phyloP scores from a whole-genome alignment of 2,113 vertebrate genomes.

The Heliornis fulica region DNA sequence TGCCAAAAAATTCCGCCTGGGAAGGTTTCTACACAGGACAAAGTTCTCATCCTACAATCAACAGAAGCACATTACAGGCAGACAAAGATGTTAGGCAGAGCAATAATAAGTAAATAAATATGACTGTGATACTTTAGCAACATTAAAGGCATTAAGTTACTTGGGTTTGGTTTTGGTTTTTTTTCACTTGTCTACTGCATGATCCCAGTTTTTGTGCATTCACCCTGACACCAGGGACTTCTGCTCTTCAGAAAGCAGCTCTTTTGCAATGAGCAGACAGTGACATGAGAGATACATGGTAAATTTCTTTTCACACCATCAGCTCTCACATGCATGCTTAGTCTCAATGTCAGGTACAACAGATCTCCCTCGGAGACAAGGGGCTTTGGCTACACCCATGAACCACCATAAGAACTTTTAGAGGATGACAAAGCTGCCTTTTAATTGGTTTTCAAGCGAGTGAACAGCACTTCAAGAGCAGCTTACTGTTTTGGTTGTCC shows the following conservation, averaged over 20 bases:
- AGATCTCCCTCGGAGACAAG: not conserved
- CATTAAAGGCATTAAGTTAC: not conserved
- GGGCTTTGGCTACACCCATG: not conserved
- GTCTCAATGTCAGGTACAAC: not conserved
- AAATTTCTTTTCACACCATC: not conserved
- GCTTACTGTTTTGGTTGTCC: not conserved
- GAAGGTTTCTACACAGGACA: not conserved
- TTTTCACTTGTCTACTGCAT: not conserved
- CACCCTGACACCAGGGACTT: not conserved
- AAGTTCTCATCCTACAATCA: not conserved
- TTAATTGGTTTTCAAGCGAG: not conserved
- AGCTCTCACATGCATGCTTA: not conserved
- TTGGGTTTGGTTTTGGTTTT: too few relatives aligned
- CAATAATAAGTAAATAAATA: not conserved
- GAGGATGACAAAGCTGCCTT: not conserved
- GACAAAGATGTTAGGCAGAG: not conserved
- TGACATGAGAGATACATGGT: not conserved
- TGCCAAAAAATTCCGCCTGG: not conserved
- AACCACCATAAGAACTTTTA: not conserved
- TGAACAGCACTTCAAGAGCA: not conserved
- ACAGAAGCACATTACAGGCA: not conserved
- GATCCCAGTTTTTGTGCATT: not conserved
- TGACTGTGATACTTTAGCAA: not conserved
- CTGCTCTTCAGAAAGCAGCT: not conserved
- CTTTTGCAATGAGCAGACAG: not conserved